A percentile compares a stretch with the other conserved stretches of the same genome.
phyloP scores from a whole-genome alignment of 2,888 invertebrate genomes.

The Hartigia nigra region DNA sequence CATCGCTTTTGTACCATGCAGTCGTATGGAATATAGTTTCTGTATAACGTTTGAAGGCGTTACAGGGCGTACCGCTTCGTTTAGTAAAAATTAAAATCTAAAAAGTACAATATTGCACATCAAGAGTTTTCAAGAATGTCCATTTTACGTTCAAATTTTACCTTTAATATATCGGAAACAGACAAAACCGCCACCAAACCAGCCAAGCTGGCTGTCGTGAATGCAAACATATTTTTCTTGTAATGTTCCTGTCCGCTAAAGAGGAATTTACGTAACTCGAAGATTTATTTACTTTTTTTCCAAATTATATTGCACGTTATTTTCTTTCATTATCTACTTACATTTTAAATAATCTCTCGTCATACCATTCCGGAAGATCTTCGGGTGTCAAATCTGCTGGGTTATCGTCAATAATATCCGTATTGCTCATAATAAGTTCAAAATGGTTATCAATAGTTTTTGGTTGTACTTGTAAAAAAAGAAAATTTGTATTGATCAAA shows the following conservation, averaged over 20 bases:
- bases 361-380: slow-evolving; percentile 75
- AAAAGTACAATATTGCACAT: not conserved
- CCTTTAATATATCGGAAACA: slow-evolving; percentile 76
- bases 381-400: slow-evolving; percentile 32
- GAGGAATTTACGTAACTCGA: not conserved
- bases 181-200: slow-evolving; percentile 81
- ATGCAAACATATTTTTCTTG: slow-evolving; percentile 73
- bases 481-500: no score
- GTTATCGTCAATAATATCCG: slow-evolving; percentile 31
- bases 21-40: slow-evolving; percentile 80
- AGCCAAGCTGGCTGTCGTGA: slow-evolving; percentile 74
- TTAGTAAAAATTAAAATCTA: slow-evolving; percentile 73
- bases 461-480: slow-evolving; percentile 38
- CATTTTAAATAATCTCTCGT: slow-evolving; percentile 70
- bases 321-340: slow-evolving; percentile 25
- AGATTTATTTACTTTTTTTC: not conserved
- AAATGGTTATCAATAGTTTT: slow-evolving; percentile 47
- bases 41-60: slow-evolving; percentile 80
- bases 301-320: not conserved
- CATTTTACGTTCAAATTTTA: slow-evolving; percentile 48
- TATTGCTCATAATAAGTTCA: slow-evolving; percentile 30
- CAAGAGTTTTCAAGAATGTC: not conserved
- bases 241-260: slow-evolving; percentile 78
- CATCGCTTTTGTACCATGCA: slow-evolving; percentile 78
- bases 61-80: slow-evolving; percentile 71